Percentiles rank a stretch among this genome's conserved stretches.
phyloP scores from a whole-genome alignment of 1,140 invertebrate species.

The Coelopa frigida region DNA sequence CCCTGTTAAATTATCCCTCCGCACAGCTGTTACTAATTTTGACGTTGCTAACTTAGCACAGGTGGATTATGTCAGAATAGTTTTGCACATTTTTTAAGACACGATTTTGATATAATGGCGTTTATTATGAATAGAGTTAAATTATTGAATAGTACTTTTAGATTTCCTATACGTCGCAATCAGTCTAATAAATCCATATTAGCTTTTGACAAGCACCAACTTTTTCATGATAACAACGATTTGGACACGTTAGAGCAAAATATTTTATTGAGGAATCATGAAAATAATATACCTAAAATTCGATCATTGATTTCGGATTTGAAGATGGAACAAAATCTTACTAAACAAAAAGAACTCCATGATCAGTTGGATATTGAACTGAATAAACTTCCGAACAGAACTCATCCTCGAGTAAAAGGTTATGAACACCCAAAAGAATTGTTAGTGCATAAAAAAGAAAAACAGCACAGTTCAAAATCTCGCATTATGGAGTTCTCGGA shows the following conservation, averaged over 20 bases:
- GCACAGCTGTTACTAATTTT: too few relatives aligned
- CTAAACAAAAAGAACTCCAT: not conserved
- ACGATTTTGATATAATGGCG: too few relatives aligned
- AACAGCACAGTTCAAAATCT: constrained; percentile 47
- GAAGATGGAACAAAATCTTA: not conserved
- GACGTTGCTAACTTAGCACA: too few relatives aligned
- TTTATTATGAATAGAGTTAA: too few relatives aligned
- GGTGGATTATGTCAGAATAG: too few relatives aligned
- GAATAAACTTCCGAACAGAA: constrained; percentile 66
- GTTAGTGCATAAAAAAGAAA: constrained; percentile 48
- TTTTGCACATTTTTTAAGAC: too few relatives aligned
- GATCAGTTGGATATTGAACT: constrained; percentile 50
- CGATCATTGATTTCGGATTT: constrained; percentile 19
- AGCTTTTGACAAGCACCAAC: too few relatives aligned
- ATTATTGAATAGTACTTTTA: too few relatives aligned
- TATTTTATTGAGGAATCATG: constrained; percentile 24
- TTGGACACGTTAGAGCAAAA: constrained; percentile 27
- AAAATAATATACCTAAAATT: constrained; percentile 29
- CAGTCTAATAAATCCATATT: too few relatives aligned
- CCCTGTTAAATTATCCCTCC: too few relatives aligned
- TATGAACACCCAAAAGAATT: constrained; percentile 56
- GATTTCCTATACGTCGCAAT: too few relatives aligned
- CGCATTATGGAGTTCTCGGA: constrained; percentile 57
- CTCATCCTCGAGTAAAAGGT: constrained; percentile 56
- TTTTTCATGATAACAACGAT: too few relatives aligned